Conservation (phyloP, 2,797 vertebrate genomes). For the Gymnopithys bicolor region DNA sequence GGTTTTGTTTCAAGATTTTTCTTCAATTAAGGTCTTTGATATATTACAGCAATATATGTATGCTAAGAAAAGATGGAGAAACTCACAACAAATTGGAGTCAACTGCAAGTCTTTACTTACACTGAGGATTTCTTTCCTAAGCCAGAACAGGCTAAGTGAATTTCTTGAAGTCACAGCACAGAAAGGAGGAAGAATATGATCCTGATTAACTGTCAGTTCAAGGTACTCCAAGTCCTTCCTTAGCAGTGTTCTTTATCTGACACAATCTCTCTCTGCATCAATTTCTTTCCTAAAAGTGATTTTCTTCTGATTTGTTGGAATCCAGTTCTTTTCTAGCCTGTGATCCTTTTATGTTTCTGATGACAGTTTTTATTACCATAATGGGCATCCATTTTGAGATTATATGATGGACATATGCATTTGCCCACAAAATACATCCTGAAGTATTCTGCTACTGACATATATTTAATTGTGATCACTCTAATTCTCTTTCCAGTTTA, state of each 20-base stretch:
- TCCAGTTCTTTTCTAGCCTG: not conserved
- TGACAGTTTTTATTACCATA: constrained; percentile 15
- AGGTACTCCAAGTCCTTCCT: not conserved
- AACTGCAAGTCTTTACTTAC: not conserved
- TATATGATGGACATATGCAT: not conserved
- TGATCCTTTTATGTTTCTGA: not conserved
- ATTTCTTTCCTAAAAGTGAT: not conserved
- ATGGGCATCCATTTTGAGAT: not conserved
- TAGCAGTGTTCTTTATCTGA: not conserved
- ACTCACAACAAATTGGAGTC: not conserved
- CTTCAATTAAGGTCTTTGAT: not conserved
- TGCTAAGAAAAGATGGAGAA: not conserved
- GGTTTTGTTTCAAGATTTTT: not conserved
- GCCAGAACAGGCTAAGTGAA: not conserved
- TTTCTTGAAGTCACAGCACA: not conserved
- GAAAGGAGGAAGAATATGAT: not conserved
- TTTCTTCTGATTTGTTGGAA: constrained; percentile 1
- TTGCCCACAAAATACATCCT: not conserved
- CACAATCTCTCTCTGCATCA: not conserved
- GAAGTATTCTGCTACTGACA: not conserved
- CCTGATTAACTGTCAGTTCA: not conserved
- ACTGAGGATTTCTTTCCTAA: not conserved
- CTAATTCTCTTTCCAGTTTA: not conserved
- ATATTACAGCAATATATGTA: not conserved
- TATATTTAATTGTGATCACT: not conserved